A percentile compares a stretch with the other conserved stretches of the same genome.
Evolutionary conservation across 1,140 invertebrate genomes (phyloP).

Genomic region (Drosophila suzukii): DNA sequence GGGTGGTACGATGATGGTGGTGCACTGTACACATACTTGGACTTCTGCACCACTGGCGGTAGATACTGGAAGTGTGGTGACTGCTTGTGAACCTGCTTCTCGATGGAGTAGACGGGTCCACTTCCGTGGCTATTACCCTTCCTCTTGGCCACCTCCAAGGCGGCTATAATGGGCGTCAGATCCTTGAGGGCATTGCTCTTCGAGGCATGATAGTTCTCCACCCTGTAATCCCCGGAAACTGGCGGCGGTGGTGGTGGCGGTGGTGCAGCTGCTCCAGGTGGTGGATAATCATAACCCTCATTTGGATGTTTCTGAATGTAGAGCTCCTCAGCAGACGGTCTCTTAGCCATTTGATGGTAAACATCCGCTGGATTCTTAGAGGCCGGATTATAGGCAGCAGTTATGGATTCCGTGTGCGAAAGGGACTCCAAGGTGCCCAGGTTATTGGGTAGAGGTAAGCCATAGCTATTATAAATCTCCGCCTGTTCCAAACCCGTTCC

Average conservation of each 20-base stretch:
- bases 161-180: conserved; percentile 78
- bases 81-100: conserved; percentile 77
- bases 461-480: conserved; percentile 66
- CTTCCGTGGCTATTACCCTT: conserved; percentile 32
- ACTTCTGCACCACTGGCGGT: conserved; percentile 75
- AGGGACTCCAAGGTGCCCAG: conserved; percentile 76
- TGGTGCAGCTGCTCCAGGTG: conserved; percentile 21
- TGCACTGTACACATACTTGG: conserved; percentile 71
- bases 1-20: conserved; percentile 41
- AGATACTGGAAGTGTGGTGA: conserved; percentile 63
- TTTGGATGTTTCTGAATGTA: conserved; percentile 81
- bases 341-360: conserved; percentile 80
- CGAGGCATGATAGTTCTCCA: conserved; percentile 72
- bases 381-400: conserved; percentile 66
- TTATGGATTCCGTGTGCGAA: conserved; percentile 81
- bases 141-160: conserved; percentile 75
- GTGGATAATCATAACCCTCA: conserved; percentile 75
- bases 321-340: conserved; percentile 65
- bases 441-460: conserved; percentile 69
- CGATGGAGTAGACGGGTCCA: conserved; percentile 65
- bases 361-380: conserved; percentile 62
- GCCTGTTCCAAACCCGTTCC: conserved; percentile 50
- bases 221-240: conserved; percentile 48
- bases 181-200: conserved; percentile 74
- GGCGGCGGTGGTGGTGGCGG: not conserved